phyloP scores from a whole-genome alignment of 2,888 invertebrate species.

The Alcis repandata region DNA sequence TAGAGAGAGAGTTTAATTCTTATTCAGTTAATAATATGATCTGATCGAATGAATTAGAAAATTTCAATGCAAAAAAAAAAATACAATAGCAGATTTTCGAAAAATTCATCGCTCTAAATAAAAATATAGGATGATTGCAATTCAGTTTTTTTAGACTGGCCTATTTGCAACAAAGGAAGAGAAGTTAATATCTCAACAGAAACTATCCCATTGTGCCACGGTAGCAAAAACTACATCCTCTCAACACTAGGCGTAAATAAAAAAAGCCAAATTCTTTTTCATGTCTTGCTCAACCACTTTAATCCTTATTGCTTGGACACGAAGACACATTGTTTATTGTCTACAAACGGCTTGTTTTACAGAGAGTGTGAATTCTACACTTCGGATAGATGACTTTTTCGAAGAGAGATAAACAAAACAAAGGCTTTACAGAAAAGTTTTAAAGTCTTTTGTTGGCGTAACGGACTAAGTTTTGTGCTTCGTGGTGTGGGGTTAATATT shows the following conservation, averaged over 20 bases:
- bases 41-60: too few species aligned
- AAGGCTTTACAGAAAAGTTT: constrained; percentile 38
- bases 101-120: neutral
- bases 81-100: too few species aligned
- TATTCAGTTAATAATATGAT: too few species aligned
- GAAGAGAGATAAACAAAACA: constrained; percentile 46
- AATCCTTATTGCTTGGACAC: constrained; percentile 1
- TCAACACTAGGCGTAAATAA: constrained; percentile 15
- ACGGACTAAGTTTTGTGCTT: constrained; percentile 36
- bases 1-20: too few species aligned
- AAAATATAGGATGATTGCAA: neutral
- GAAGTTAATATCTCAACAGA: constrained; percentile 17
- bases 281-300: constrained; percentile 3
- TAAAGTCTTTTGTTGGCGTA: constrained; percentile 46
- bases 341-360: constrained; percentile 10
- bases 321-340: constrained; percentile 15
- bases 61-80: too few species aligned
- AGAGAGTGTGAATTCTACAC: constrained; percentile 31
- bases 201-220: neutral
- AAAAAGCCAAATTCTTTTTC: constrained; percentile 17
- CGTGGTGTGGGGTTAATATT: constrained; percentile 38
- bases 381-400: constrained; percentile 46
- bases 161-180: neutral
- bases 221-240: constrained; percentile 22
- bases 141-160: neutral